Conservation (phyloP, 2,797 vertebrate species). For the Cyclopterus lumpus region DNA sequence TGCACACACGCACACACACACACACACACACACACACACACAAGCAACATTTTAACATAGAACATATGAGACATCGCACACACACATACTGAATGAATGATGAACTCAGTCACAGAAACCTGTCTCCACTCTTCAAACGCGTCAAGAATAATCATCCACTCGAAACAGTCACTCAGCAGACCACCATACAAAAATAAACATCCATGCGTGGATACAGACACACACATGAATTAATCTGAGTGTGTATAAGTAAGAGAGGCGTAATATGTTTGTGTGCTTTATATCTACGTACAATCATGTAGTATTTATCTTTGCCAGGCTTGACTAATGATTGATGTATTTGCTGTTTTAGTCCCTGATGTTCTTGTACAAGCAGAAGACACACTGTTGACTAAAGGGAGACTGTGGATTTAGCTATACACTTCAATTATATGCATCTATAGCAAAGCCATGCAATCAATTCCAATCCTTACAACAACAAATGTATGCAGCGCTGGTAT, state of each 20-base stretch:
- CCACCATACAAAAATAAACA: conserved; percentile 42
- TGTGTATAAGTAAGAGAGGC: background rate
- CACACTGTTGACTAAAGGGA: background rate
- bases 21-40: conserved; percentile 7
- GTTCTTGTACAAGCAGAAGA: conserved; percentile 14
- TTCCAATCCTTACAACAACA: conserved; percentile 20
- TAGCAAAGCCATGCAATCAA: conserved; percentile 9
- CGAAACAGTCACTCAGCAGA: conserved; percentile 44
- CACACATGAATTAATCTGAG: background rate
- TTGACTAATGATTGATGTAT: conserved; percentile 25
- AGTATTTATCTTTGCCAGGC: conserved; percentile 19
- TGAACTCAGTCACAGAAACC: conserved; percentile 25
- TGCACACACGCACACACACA: conserved; percentile 10
- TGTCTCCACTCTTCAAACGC: conserved; percentile 24
- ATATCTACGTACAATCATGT: conserved; percentile 1
- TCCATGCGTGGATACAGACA: conserved; percentile 12
- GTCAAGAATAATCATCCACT: conserved; percentile 48
- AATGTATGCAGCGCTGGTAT: background rate
- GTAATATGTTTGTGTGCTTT: conserved; percentile 24
- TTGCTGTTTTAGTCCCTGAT: conserved; percentile 15
- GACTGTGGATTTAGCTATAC: conserved; percentile 5
- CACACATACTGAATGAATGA: conserved; percentile 14
- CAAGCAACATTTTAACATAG: background rate
- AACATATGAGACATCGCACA: background rate
- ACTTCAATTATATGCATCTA: background rate